phyloP scores from a whole-genome alignment of 1,140 invertebrate species.

The Euura saliciscinereae region DNA sequence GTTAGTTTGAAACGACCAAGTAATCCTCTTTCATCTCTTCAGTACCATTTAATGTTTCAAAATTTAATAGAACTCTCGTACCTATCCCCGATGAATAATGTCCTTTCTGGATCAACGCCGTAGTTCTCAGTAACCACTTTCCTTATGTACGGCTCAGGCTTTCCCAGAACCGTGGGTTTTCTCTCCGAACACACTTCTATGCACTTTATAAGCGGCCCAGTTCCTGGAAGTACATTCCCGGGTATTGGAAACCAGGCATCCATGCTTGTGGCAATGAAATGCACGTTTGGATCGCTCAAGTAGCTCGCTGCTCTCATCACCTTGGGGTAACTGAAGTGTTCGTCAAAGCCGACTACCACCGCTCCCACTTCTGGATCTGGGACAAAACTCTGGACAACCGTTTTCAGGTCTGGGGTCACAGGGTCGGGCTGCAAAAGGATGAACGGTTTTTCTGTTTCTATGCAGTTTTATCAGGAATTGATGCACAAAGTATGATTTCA shows the following conservation, averaged over 20 bases:
- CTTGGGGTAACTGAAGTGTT: constrained; percentile 89
- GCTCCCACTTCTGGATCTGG: constrained; percentile 83
- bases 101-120: constrained; percentile 75
- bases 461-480: too few species aligned
- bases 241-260: constrained; percentile 80
- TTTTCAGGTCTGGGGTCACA: constrained; percentile 59
- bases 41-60: not conserved
- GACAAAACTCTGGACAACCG: constrained; percentile 50
- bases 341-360: constrained; percentile 94
- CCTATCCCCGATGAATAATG: constrained; percentile 93
- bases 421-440: too few species aligned
- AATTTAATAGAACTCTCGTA: constrained; percentile 41
- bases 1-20: constrained; percentile 4
- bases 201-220: constrained; percentile 82
- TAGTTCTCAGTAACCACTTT: constrained; percentile 64
- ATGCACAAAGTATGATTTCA: too few species aligned
- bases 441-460: too few species aligned
- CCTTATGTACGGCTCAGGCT: constrained; percentile 67
- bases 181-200: constrained; percentile 80
- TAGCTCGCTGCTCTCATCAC: constrained; percentile 90
- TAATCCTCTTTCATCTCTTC: too few species aligned
- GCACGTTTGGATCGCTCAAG: constrained; percentile 72
- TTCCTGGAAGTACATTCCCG: constrained; percentile 65
- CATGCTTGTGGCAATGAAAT: constrained; percentile 93
- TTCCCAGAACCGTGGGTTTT: constrained; percentile 84